phyloP scores from a whole-genome alignment of 2,888 invertebrate species.

The Hylaea fasciaria region DNA sequence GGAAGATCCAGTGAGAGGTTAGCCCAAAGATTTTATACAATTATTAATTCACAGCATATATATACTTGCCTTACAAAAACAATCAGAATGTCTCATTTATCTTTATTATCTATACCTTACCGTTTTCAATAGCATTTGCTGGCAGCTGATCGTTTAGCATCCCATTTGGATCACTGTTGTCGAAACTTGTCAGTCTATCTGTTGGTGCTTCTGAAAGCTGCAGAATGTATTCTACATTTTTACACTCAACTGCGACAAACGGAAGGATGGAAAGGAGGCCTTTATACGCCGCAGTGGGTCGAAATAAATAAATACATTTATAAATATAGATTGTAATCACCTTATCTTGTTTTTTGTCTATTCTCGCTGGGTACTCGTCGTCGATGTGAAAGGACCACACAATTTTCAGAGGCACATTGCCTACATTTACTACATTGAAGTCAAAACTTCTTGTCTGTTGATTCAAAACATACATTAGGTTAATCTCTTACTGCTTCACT shows the following conservation, averaged over 20 bases:
- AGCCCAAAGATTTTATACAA: too few relatives aligned
- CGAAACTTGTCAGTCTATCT: background rate
- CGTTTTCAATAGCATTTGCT: conserved; percentile 1
- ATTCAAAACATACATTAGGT: background rate
- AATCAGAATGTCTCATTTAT: too few relatives aligned
- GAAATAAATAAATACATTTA: too few relatives aligned
- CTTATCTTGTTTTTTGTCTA: conserved; percentile 58
- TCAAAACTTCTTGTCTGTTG: conserved; percentile 64
- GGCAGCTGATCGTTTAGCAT: conserved; percentile 6
- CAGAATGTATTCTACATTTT: background rate
- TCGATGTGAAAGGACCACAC: conserved; percentile 72
- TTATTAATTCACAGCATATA: too few relatives aligned
- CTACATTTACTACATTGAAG: conserved; percentile 68
- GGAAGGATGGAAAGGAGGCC: too few relatives aligned
- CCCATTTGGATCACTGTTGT: background rate
- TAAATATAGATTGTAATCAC: conserved; percentile 7
- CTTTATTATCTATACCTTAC: conserved; percentile 1
- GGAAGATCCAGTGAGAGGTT: too few relatives aligned
- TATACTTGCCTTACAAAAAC: too few relatives aligned
- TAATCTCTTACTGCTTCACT: background rate
- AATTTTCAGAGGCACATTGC: conserved; percentile 73
- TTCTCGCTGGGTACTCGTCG: conserved; percentile 71
- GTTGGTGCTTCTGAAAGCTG: conserved; percentile 7
- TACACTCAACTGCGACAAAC: too few relatives aligned
- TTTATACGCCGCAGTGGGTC: too few relatives aligned